Base-by-base conservation (phyloP, 2,113 vertebrate species). In the Myiozetetes cayanensis region DNA sequence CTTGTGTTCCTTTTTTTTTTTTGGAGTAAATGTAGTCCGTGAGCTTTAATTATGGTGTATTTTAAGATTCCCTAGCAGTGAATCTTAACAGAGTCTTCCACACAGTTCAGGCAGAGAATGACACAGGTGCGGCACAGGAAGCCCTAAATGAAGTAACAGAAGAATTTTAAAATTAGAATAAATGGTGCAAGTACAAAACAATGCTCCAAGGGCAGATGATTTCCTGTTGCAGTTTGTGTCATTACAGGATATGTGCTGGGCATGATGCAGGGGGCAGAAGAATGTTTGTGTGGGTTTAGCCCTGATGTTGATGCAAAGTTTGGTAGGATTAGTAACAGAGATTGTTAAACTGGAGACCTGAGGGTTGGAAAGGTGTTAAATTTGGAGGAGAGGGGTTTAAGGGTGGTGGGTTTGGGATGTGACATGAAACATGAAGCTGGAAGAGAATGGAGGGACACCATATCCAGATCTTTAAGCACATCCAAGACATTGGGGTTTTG, bases 101-200 rank as follows among this genome's bases (percentile, higher is more conserved):
- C 35, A 22, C n/a, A 30, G 56, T 78, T 95, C 23, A 63, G 53
- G 66, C 50, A 44, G 63, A 59, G 85, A 63, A 62, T 84, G 83
- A 49, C 88, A 75, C 90, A 97, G 85, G 90, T 96, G 95, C 15
- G 1, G 65, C 79, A 58, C 92, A 94, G 95, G 94, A 96, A 96
- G 79, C 86, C 56, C 73, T 80, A 84, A 93, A 92, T 65, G 88
- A 89, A 49, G 88, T 30, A 82, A 85, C 90, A 93, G 87, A 90
- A 86, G 88, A 89, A 84, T 71, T 90, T 97, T 92, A 88, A 96
- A 96, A 94, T 95, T 94, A 92, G 90, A 95, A 90, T 93, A 90
- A 92, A 83, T 90, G 68, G 10, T 92, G 31, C 52, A 75, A 12
- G 7, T 59, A 35, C 44, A 30, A 68, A 96, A 92, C 85, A 93